Conservation (phyloP, 2,797 vertebrate genomes). For the Myotis planiceps region DNA sequence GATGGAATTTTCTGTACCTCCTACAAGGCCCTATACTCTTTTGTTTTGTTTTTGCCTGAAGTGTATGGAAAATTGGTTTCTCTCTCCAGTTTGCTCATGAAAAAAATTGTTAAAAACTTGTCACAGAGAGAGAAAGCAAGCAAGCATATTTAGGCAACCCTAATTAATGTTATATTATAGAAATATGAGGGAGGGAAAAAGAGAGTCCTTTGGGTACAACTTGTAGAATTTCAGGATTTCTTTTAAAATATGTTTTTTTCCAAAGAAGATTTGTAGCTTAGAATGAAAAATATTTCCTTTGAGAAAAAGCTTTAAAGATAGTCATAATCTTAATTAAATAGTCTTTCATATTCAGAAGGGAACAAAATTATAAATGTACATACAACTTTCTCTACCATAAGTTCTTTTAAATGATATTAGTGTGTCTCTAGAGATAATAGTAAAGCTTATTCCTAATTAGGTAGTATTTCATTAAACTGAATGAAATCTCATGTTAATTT, state of each 20-base stretch:
- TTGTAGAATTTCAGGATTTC: conserved; percentile 47
- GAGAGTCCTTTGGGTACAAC: background rate
- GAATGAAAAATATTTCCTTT: conserved; percentile 65
- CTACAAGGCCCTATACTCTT: background rate
- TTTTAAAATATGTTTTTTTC: background rate
- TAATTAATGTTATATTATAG: background rate
- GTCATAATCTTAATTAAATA: conserved; percentile 78
- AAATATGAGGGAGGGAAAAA: background rate
- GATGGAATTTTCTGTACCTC: background rate
- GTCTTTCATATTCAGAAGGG: conserved; percentile 68
- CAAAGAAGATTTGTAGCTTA: conserved; percentile 46
- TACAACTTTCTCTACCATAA: conserved; percentile 46
- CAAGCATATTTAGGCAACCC: background rate
- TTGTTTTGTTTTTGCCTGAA: background rate
- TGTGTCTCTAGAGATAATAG: conserved; percentile 67
- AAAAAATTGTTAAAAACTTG: background rate
- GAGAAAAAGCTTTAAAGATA: conserved; percentile 65
- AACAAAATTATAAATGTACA: conserved; percentile 68
- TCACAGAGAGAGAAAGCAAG: background rate
- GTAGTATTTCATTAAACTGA: conserved; percentile 77
- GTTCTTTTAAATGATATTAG: conserved; percentile 65
- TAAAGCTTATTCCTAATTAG: conserved; percentile 72
- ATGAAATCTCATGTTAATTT: conserved; percentile 69
- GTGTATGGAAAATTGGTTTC: background rate
- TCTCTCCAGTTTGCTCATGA: background rate